phyloP scores from a whole-genome alignment of 2,797 vertebrate genomes.

The Clamator glandarius region DNA sequence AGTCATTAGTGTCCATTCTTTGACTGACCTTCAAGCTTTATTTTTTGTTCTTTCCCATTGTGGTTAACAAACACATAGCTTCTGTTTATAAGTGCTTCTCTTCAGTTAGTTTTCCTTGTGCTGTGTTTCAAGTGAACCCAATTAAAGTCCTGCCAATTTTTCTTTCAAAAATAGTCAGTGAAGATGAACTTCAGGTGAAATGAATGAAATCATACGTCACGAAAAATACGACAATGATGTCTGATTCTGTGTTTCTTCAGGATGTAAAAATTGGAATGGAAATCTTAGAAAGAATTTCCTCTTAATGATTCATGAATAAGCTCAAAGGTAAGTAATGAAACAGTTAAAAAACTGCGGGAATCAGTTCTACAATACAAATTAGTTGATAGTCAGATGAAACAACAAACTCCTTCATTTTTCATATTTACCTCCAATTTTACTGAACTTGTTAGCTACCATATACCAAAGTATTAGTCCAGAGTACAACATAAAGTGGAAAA shows the following conservation, averaged over 20 bases:
- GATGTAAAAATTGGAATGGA: background rate
- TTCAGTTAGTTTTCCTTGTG: background rate
- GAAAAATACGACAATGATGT: background rate
- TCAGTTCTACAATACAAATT: background rate
- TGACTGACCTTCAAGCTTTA: background rate
- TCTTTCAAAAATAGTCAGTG: conserved; percentile 19
- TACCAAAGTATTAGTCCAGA: background rate
- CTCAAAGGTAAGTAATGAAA: background rate
- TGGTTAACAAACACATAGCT: conserved; percentile 11
- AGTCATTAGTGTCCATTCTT: background rate
- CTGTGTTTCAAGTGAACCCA: background rate
- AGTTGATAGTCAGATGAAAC: background rate
- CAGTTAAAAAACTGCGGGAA: background rate
- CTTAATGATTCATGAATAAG: background rate
- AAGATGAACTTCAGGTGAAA: conserved; percentile 4
- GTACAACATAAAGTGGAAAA: background rate
- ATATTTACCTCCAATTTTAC: background rate
- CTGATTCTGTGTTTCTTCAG: background rate
- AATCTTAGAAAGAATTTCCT: background rate
- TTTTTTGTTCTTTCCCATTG: background rate
- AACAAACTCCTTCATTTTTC: background rate
- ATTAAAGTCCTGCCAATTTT: conserved; percentile 12
- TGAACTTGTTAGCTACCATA: background rate
- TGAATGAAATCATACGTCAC: background rate
- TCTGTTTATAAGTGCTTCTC: background rate